Evolutionary conservation across 30 jellyfish, hydroid and myxozoan genomes (phyloP), one percentile per base, ranked within the genome.

Genomic region (Aurelia coerulea): DNA sequence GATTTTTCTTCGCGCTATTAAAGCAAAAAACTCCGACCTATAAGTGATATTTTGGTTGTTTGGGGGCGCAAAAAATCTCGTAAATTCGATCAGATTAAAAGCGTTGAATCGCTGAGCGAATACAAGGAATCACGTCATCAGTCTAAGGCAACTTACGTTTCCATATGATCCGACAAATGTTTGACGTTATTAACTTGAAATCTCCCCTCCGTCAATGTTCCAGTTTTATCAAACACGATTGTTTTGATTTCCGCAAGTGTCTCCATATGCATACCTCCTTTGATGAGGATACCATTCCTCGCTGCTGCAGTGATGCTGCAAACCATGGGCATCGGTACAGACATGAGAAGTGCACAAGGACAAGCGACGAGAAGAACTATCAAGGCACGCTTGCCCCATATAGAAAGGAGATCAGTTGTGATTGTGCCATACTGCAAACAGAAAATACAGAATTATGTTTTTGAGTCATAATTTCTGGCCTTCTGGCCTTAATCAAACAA

Each of bases 331-430:
- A 90, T 68, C 11, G 97, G 97, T 8, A 79, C 73, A 29, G 96
- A 93, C 92, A 90, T 90, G 29, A 90, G 72, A 10, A 90, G 91
- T 5, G 98, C 95, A 65, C 98, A 91, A 13, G 98, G 98, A 60
- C 98, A 91, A 12, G 94, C 96, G 5, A 87, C 81, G 23, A 91
- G 87, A 2, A 90, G 83, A 0, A 83, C 73, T 31, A 69, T 76
- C 51, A 90, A 59, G 52, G 95, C 90, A 31, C 97, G 91, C 17
- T 23, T 60, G 14, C 75, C 62, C 97, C 97, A 90, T 29, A 10
- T 15, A 1, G 41, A 16, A 12, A 89, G 32, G 56, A 46, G 56
- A 9, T 46, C 56, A 7, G 56, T 9, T 46, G 56, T 46, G 56
- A 46, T 7, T 7, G 56, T 46, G 56, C 56, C 56, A 46, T 46